These are phyloP conservation scores for Amorpha juglandis DNA, from an alignment of 2,888 invertebrate genomes.

Conservation along the genomic window DNA sequence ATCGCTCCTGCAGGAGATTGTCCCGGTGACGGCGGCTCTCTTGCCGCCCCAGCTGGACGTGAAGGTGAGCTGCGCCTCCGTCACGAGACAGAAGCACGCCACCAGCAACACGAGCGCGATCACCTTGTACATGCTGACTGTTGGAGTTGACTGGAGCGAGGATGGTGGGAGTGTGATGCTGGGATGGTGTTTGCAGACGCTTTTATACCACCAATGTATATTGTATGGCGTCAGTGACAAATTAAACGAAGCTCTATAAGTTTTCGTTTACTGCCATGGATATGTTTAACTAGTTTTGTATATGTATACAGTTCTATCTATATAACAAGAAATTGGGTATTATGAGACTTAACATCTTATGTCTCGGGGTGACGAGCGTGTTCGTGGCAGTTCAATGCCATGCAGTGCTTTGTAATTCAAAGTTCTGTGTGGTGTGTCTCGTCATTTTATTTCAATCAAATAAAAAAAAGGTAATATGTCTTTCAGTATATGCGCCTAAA, in stretches of 20 bases:
- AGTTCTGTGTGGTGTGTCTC: too few relatives aligned
- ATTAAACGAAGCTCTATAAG: constrained; percentile 49
- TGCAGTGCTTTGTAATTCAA: too few relatives aligned
- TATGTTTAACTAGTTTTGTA: background rate
- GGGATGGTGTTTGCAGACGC: background rate
- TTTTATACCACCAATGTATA: constrained; percentile 48
- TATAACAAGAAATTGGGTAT: too few relatives aligned
- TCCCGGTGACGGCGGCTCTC: constrained; percentile 54
- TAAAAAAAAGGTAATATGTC: too few relatives aligned
- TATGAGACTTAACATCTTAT: too few relatives aligned
- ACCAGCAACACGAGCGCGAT: constrained; percentile 54
- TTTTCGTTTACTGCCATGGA: background rate
- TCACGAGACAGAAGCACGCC: constrained; percentile 56
- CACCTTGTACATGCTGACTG: constrained; percentile 56
- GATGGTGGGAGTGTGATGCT: constrained; percentile 40
- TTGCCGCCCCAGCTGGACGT: constrained; percentile 83
- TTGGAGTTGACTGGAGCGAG: constrained; percentile 19
- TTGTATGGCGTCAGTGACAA: constrained; percentile 6
- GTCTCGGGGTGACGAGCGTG: too few relatives aligned
- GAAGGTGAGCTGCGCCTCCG: constrained; percentile 82
- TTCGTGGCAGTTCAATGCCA: too few relatives aligned
- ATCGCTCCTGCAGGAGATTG: constrained; percentile 64
- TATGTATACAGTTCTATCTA: too few relatives aligned
- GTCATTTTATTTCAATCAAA: too few relatives aligned
- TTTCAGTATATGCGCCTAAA: too few relatives aligned